These are phyloP conservation scores for Eueides isabella DNA, from an alignment of 1,140 invertebrate species.

Conservation along the genomic window DNA sequence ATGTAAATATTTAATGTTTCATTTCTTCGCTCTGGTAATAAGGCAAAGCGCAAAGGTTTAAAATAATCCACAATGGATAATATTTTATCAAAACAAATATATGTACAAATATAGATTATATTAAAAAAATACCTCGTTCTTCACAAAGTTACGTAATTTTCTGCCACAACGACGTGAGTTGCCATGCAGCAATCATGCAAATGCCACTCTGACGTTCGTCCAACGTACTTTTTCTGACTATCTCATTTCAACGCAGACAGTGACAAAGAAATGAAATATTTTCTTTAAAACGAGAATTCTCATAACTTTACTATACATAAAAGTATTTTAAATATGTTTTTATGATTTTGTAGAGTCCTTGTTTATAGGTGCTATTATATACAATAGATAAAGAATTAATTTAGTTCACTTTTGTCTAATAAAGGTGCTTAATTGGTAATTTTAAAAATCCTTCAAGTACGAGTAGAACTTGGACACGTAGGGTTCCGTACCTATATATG, in stretches of 20 bases:
- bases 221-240: slow-evolving; percentile 21
- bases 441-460: too few relatives aligned
- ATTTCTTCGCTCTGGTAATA: not conserved
- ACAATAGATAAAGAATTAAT: too few relatives aligned
- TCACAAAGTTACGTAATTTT: slow-evolving; percentile 11
- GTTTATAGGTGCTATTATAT: not conserved
- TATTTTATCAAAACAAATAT: too few relatives aligned
- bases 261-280: slow-evolving; percentile 34
- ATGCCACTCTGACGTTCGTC: slow-evolving; percentile 22
- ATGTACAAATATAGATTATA: not conserved
- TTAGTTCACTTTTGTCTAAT: too few relatives aligned
- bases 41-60: too few relatives aligned
- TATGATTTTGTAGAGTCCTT: not conserved
- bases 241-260: slow-evolving; percentile 27
- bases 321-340: not conserved
- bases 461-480: too few relatives aligned
- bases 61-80: too few relatives aligned
- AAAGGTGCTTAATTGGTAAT: too few relatives aligned
- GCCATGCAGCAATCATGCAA: slow-evolving; percentile 25
- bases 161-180: not conserved
- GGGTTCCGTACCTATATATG: too few relatives aligned
- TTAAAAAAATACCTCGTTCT: not conserved
- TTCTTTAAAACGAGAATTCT: slow-evolving; percentile 11
- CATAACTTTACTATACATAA: not conserved
- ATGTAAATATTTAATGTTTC: too few relatives aligned